A percentile compares a stretch with the other conserved stretches of the same genome.
Evolutionary conservation across 2,797 vertebrate genomes (phyloP).

Genomic region (Malurus leucopterus): DNA sequence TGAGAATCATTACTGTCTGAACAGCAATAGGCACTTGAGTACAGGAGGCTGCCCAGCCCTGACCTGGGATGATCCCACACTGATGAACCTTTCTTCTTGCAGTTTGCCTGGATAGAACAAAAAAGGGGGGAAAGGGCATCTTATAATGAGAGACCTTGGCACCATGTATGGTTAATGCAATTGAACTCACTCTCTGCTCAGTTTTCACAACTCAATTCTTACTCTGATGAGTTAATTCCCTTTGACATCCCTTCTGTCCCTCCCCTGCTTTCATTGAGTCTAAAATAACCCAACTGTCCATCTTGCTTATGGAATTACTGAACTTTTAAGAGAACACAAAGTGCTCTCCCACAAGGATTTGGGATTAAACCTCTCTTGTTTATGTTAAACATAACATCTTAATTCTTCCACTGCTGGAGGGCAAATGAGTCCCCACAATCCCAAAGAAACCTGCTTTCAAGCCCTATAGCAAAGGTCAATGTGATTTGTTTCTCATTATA

Average conservation of each 20-base stretch:
- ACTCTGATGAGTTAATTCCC: conserved; percentile 28
- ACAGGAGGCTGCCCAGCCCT: not conserved
- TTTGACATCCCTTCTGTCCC: conserved; percentile 34
- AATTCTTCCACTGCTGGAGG: conserved; percentile 49
- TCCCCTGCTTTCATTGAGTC: not conserved
- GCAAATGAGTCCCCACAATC: conserved; percentile 33
- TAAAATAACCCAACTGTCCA: conserved; percentile 48
- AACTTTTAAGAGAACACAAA: conserved; percentile 48
- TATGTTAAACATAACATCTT: conserved; percentile 52
- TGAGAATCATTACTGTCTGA: not conserved
- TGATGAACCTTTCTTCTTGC: not conserved
- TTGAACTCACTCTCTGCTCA: conserved; percentile 1
- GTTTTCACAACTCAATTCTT: conserved; percentile 21
- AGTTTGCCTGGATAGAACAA: not conserved
- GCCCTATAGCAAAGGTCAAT: conserved; percentile 5
- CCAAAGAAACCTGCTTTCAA: conserved; percentile 19
- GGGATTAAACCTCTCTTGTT: conserved; percentile 53
- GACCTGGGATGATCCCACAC: not conserved
- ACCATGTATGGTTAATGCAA: not conserved
- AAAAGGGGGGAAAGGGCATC: not conserved
- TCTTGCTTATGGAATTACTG: conserved; percentile 59
- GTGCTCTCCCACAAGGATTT: conserved; percentile 51
- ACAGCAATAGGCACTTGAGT: not conserved
- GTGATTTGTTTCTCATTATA: conserved; percentile 33
- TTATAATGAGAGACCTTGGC: not conserved